Conservation (phyloP, 2,888 invertebrate genomes). For the Pachymerium ferrugineum region DNA sequence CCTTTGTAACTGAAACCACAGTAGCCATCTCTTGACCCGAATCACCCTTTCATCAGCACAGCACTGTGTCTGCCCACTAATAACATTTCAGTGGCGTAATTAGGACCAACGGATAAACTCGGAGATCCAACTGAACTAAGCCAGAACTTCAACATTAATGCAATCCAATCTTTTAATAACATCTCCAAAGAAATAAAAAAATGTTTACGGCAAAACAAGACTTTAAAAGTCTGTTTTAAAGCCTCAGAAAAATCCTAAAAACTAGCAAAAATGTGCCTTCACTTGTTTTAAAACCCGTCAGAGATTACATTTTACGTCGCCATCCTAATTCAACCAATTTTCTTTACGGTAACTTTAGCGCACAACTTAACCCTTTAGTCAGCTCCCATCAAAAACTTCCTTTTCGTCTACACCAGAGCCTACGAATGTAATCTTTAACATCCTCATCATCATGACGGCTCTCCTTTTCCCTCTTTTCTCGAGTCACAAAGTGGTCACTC, state of each 20-base stretch:
- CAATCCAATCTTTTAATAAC: too few relatives aligned
- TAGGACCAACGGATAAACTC: background rate
- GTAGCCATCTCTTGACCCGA: slow-evolving; percentile 4
- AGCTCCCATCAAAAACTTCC: slow-evolving; percentile 13
- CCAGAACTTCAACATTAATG: background rate
- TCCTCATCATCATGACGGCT: slow-evolving; percentile 17
- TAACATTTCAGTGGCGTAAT: slow-evolving; percentile 10
- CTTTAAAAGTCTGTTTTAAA: background rate
- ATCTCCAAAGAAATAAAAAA: too few relatives aligned
- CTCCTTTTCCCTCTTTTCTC: too few relatives aligned
- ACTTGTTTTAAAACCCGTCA: background rate
- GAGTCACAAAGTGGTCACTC: slow-evolving; percentile 27
- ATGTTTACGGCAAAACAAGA: too few relatives aligned
- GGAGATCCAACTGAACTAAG: too few relatives aligned
- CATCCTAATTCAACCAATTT: background rate
- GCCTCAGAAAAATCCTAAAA: background rate
- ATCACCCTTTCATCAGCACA: background rate
- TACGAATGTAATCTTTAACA: slow-evolving; percentile 16
- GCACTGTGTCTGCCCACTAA: slow-evolving; percentile 3
- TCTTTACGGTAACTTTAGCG: background rate
- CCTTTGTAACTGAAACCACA: background rate
- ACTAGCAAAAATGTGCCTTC: background rate
- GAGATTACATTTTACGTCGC: background rate
- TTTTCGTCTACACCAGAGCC: background rate
- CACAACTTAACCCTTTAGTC: slow-evolving; percentile 20